Conservation (phyloP, 2,888 invertebrate species). For the Pterostichus niger region DNA sequence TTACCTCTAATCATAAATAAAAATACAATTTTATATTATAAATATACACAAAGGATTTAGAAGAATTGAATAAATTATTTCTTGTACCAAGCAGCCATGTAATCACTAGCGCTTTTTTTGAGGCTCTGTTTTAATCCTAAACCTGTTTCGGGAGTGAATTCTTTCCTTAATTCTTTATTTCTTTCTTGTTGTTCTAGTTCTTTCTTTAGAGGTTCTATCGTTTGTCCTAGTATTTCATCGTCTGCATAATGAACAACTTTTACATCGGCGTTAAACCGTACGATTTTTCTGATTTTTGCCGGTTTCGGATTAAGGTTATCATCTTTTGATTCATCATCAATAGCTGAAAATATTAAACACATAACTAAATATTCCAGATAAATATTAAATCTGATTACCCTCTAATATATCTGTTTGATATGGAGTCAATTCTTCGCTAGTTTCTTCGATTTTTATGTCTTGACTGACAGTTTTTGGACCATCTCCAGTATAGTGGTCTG, state of each 20-base stretch:
- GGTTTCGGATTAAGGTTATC: slow-evolving; percentile 8
- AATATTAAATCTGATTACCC: neutral
- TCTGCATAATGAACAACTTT: slow-evolving; percentile 83
- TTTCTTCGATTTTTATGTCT: neutral
- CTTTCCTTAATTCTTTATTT: slow-evolving; percentile 82
- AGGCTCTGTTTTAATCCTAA: slow-evolving; percentile 67
- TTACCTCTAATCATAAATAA: slow-evolving; percentile 55
- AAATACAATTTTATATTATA: neutral
- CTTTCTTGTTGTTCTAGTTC: slow-evolving; percentile 83
- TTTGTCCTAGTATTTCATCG: slow-evolving; percentile 76
- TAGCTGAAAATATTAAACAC: neutral
- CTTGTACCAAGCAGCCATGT: slow-evolving; percentile 70
- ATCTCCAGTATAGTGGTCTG: slow-evolving; percentile 68
- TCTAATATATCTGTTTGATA: neutral
- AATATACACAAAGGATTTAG: slow-evolving; percentile 17
- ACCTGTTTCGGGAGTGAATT: slow-evolving; percentile 73
- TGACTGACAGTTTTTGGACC: slow-evolving; percentile 69
- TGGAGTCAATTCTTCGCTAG: neutral
- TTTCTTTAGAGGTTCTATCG: slow-evolving; percentile 82
- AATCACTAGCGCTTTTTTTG: slow-evolving; percentile 68
- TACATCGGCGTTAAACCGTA: slow-evolving; percentile 79
- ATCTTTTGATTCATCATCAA: slow-evolving; percentile 7
- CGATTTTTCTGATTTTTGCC: slow-evolving; percentile 66
- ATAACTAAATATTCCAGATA: neutral
- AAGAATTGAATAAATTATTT: slow-evolving; percentile 58